Base-by-base conservation (phyloP, 1,140 invertebrate genomes). In the Drosophila kepulauana region DNA sequence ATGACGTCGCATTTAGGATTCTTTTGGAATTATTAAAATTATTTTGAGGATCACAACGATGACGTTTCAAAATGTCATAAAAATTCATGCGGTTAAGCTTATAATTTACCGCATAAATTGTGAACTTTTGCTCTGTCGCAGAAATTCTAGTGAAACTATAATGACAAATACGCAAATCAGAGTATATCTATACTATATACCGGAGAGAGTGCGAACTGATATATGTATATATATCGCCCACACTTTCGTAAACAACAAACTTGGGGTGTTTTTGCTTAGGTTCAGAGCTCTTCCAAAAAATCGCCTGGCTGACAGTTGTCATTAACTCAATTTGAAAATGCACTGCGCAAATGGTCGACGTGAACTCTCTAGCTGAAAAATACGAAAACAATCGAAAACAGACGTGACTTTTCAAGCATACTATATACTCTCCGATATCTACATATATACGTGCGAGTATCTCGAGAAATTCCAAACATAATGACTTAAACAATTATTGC, bases 291-390 rank as follows among this genome's bases (percentile, higher is more conserved):
- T 64, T 87, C 57, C 76, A 57, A 69, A 72, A 56, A 6, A 57
- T 28, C 51, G 13, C 69, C n/a, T 16, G 56, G 43, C 66, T 84
- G 84, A 84, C 84, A 87, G 73, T 87, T 87, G 84, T 88, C 80
- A 88, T 87, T 88, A 88, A 84, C 45, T 80, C 64, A 75, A 78
- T 80, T 80, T 78, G 48, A 57, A 79, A 77, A 77, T 82, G 82
- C 82, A 88, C 28, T 77, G 84, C 80, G 80, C 77, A 88, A 69
- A 75, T 84, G 77, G 43, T 54, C 15, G 13, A 76, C 54, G 25
- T 56, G 43, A 75, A 62, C 33, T 30, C 43, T 54, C 28, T 4
- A 15, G 30, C 11, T 57, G 11, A 69, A 52, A 71, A 66, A 54
- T 54, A 67, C 30, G 25, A 52, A 81, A 81, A 68, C 46, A 43